Base-by-base conservation (phyloP, 2,888 invertebrate species). In the Drosophila anceps region DNA sequence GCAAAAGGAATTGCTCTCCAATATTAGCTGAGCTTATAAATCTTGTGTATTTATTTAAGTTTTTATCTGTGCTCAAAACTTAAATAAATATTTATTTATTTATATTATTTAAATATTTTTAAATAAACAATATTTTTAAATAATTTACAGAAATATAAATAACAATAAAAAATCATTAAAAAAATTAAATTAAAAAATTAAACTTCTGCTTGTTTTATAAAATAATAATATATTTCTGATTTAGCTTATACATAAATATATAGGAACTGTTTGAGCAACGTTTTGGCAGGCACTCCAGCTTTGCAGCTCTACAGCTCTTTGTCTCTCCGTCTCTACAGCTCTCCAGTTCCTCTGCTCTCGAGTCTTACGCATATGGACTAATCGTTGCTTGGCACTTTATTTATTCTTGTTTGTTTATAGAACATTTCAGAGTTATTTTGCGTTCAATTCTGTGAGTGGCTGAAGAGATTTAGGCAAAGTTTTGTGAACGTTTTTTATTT, bases 351-450 rank as follows among this genome's bases (percentile, higher is more conserved):
- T 50, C 37, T 57, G 39, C 55, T 68, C 58, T 51, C 48, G 58
- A 5, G 12, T 41, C 1, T 20, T 20, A 20, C 20, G 43, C 20
- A 71, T 82, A 69, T 88, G 83, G 84, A 69, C 79, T 72, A 88
- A 86, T 83, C 68, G 68, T 60, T 67, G 67, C 53, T 73, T 75
- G 74, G 66, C 71, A 77, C 59, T 63, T 71, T 68, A 57, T 35
- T 39, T 54, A 53, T 51, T 61, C 64, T 66, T 84, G 84, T 84
- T 86, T 84, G 89, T 81, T 88, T 85, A 85, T 59, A 73, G 43
- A 80, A 75, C 69, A 76, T 76, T 82, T 86, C 71, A 79, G 71
- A 79, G 73, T 81, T 85, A 70, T 78, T 82, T 84, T 85, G 82
- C 63, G 66, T 70, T 73, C 64, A 82, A 69, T 76, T 70, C 37